Conservation (phyloP, 2,888 invertebrate species). For the Sarcophaga carnaria region DNA sequence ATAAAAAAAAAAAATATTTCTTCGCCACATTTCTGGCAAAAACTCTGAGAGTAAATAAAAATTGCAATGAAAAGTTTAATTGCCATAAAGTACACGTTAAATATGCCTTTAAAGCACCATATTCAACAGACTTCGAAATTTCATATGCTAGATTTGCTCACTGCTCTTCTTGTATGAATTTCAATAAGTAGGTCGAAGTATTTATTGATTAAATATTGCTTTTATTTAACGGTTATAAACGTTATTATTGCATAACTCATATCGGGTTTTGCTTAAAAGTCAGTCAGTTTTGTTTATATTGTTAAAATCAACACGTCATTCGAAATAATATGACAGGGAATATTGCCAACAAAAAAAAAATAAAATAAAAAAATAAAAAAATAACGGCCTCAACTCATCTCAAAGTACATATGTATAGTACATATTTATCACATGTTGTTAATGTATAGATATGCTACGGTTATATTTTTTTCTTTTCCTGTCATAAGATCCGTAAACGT, state of each 20-base stretch:
- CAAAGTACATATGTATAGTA: neutral
- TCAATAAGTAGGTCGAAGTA: neutral
- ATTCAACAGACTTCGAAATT: too few species aligned
- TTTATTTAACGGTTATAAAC: neutral
- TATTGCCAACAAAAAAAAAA: neutral
- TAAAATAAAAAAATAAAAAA: too few species aligned
- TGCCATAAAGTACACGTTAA: too few species aligned
- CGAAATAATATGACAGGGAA: neutral
- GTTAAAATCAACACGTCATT: neutral
- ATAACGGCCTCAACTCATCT: neutral
- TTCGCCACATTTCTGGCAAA: too few species aligned
- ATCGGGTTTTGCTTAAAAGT: neutral
- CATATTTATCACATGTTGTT: neutral
- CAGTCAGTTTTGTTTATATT: neutral
- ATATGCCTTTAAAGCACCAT: too few species aligned
- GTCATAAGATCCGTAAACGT: slow-evolving; percentile 36
- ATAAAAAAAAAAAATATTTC: too few species aligned
- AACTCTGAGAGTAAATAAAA: too few species aligned
- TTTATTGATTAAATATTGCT: neutral
- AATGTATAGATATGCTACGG: neutral
- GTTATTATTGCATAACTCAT: too few species aligned
- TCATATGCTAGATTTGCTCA: too few species aligned
- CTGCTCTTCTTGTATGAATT: too few species aligned
- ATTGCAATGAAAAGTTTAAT: too few species aligned
- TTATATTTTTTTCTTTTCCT: neutral